Evolutionary conservation across 2,888 invertebrate genomes (phyloP), one percentile per base, ranked within the genome.

Genomic region (Rhaphigaster nebulosa): DNA sequence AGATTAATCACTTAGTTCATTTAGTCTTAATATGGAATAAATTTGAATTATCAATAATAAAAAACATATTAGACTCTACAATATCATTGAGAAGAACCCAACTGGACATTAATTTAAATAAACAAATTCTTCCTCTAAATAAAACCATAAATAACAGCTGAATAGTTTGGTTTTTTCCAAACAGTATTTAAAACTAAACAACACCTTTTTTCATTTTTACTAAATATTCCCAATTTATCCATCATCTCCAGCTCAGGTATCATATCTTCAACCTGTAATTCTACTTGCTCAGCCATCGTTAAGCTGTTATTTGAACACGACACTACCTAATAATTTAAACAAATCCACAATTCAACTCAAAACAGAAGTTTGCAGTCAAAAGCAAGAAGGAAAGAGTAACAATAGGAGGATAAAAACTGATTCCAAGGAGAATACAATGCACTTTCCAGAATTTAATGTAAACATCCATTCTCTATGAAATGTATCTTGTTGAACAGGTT

Each of bases 241-340:
- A 98, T 96, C 93, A 97, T 96, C 93, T 97, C 97, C 93, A 98
- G 95, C 93, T 97, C 97, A 92, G 96, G 96, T 93, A 97, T 95
- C 95, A 97, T 96, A 92, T 96, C 95, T 94, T 98, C 97, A 92
- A 97, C 95, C 93, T 96, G 95, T 93, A 96, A 95, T 93, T 97
- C 96, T 3, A 97, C 97, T 94, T 96, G 95, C 94, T 98, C 98
- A 26, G 97, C 97, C 98, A 98, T 98, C 45, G 15, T 84, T 45
- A 50, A 84, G 45, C 26, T 84, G 4, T 84, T 84, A 84, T 84
- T 50, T 45, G 0, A 84, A n/a, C 84, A 15, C 2, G 8, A 84
- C 26, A n/a, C 18, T 38, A 38, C 5, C 12, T 8, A 29, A 65
- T 65, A 65, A 65, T 65, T 65, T 15, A 8, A 38, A 76, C 8